phyloP scores from a whole-genome alignment of 2,113 vertebrate species.

The Chaetops frenatus region DNA sequence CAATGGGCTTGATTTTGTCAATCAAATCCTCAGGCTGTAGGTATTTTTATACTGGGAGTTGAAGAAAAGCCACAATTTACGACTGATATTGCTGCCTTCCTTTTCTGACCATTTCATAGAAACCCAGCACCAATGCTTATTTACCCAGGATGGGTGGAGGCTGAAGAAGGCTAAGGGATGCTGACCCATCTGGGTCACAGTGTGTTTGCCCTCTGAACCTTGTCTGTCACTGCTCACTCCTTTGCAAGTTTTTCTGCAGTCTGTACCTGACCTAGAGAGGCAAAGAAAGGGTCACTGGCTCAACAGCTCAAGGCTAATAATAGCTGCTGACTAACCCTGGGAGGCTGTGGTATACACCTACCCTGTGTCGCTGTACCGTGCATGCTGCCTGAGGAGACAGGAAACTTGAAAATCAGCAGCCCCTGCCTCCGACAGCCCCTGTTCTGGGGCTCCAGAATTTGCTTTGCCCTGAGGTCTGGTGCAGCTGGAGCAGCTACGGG shows the following conservation, averaged over 20 bases:
- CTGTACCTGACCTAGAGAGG: background rate
- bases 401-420: background rate
- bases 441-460: background rate
- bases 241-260: background rate
- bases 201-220: background rate
- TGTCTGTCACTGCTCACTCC: background rate
- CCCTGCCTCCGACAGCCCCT: background rate
- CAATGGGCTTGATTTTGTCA: background rate
- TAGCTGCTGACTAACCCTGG: background rate
- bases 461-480: background rate
- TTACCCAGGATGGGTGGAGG: background rate
- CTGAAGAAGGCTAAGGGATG: background rate
- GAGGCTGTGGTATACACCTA: background rate
- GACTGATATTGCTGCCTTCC: background rate
- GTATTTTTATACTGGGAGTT: background rate
- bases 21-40: background rate
- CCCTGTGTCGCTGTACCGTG: background rate
- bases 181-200: background rate
- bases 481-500: background rate
- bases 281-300: background rate
- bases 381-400: background rate
- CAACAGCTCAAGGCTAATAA: background rate
- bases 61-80: background rate
- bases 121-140: background rate
- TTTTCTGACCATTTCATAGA: background rate